Evolutionary conservation across 1,140 invertebrate genomes (phyloP), one percentile per base, ranked within the genome.

Genomic region (Lysiphlebus fabarum): DNA sequence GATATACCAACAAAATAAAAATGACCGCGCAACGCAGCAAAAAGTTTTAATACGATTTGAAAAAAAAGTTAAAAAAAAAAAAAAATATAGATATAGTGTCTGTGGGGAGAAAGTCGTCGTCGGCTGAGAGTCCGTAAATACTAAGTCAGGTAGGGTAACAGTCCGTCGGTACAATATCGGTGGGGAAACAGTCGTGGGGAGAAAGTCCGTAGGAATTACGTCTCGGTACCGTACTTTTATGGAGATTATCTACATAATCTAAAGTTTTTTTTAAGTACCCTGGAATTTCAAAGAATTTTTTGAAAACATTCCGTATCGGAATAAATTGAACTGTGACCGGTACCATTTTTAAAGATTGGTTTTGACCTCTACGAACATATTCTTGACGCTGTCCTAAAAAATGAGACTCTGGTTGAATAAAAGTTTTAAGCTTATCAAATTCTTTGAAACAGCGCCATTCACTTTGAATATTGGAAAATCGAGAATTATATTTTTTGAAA

Each of bases 261-360:
- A 61, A 11, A 26, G 40, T 62, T 45, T 58, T 47, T 11, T 60
- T 12, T 40, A 60, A 59, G 11, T 60, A 51, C 26, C 37, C 45
- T 11, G 57, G 49, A 37, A 47, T 10, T 48, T 56, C 37, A 53
- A 68, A 65, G 42, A 66, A 63, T n/a, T 38, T 40, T 50, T 62
- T 59, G 5, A 65, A 53, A n/a, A 63, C 58, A 5, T 56, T 2
- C 17, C 49, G 53, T 36, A 64, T 48, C 7, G 64, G 58, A 45
- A 66, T 64, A 48, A 61, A 57, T 43, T 64, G 55, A 2, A 50
- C 56, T 34, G 48, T 42, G n/a, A 61, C 12, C n/a, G 47, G 53
- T 9, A 60, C n/a, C 17, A 12, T 45, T 45, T 50, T 37, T 1
- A 40, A 33, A 4, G 10, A 36, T 17, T 11, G 12, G 6, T n/a